Evolutionary conservation across 1,140 invertebrate genomes (phyloP), one percentile per base, ranked within the genome.

Genomic region (Atta cephalotes): DNA sequence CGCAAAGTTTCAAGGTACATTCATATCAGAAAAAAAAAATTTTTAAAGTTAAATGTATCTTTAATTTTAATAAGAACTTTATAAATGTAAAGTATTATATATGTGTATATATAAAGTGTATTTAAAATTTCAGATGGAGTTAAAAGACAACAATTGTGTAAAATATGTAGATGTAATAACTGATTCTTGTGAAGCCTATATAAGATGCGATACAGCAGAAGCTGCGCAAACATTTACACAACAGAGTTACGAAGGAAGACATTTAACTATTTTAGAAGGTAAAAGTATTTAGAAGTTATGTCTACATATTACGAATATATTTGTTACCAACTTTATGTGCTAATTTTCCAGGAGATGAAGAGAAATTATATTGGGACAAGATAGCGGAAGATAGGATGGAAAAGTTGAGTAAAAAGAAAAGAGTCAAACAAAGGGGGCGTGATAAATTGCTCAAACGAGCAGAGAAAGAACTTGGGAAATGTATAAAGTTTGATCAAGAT

Each of bases 81-180:
- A 95, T 97, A 87, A 97, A 97, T 95, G 96, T 96, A 93, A 68
- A 10, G 12, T 10, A 21, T 70, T 31, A 45, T 56, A 49, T 63
- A 14, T n/a, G 10, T 6, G 10, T 6, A 85, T 14, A 66, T 87
- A 56, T 68, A 35, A 6, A 35, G 6, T 35, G 31, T 92, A 39
- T 39, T 39, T 39, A 7, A 81, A 28, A 39, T 91, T 94, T 91
- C 87, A 93, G 92, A 87, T 87, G 25, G 95, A 96, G 77, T 94
- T 96, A 74, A 95, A 94, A 49, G 92, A 93, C 65, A 96, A 96
- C 79, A 90, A 94, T 78, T 95, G 95, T 21, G 95, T 96, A 10
- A 95, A 96, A 89, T 97, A 97, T 90, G 96, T 97, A 25, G 97
- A 97, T 87, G 95, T 96, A 9, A 96, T 96, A 71, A 96, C 97